Conservation (phyloP, 2,888 invertebrate genomes). For the Erebia palarica region DNA sequence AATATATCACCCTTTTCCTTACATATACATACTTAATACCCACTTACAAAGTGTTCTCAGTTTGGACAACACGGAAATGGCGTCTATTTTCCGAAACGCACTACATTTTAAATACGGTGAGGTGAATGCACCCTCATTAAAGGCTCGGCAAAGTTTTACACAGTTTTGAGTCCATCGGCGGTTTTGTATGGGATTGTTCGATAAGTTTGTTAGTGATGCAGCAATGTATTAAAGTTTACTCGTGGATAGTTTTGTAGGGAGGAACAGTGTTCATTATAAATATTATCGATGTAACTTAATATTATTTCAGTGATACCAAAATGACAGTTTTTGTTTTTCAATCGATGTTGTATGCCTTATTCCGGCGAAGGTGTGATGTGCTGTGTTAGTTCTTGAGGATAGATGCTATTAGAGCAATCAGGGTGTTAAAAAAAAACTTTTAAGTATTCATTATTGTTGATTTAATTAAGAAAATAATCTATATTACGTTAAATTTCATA, state of each 20-base stretch:
- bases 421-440: background rate
- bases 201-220: conserved; percentile 31
- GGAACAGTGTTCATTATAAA: conserved; percentile 20
- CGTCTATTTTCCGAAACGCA: conserved; percentile 67
- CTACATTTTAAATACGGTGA: conserved; percentile 60
- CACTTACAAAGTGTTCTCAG: conserved; percentile 37
- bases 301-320: background rate
- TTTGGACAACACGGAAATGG: conserved; percentile 69
- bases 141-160: conserved; percentile 67
- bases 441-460: too few relatives aligned
- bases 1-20: conserved; percentile 38
- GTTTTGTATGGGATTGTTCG: conserved; percentile 29
- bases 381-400: too few relatives aligned
- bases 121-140: conserved; percentile 80
- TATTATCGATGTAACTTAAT: conserved; percentile 33
- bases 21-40: background rate
- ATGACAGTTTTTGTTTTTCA: background rate
- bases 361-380: too few relatives aligned
- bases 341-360: too few relatives aligned
- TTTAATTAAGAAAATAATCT: too few relatives aligned
- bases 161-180: conserved; percentile 52
- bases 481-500: too few relatives aligned
- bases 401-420: background rate
- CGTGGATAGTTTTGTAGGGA: conserved; percentile 58
- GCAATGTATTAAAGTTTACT: conserved; percentile 52